Percentiles rank a stretch among this genome's conserved stretches.
Conservation (phyloP, 2,888 invertebrate species). For the Caenorhabditis macrosperma region DNA sequence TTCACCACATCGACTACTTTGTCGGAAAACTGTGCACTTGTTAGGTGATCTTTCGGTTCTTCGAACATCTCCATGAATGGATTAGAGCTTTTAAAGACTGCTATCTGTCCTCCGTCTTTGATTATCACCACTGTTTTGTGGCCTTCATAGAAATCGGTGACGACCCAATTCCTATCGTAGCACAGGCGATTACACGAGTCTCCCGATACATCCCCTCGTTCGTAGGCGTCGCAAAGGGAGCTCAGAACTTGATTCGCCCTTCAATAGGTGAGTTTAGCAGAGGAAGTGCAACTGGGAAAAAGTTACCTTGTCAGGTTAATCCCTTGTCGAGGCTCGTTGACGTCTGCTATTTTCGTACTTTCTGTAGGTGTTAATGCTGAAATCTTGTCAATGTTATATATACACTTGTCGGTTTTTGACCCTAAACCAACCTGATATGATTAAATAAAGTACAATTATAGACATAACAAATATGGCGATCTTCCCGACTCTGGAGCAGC, state of each 20-base stretch:
- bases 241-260: conserved; percentile 74
- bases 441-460: conserved; percentile 56
- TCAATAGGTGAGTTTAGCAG: conserved; percentile 30
- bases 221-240: conserved; percentile 71
- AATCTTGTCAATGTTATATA: neutral
- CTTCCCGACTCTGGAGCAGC: conserved; percentile 68
- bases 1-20: conserved; percentile 77
- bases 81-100: conserved; percentile 76
- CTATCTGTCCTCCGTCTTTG: conserved; percentile 73
- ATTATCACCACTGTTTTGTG: conserved; percentile 75
- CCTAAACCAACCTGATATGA: conserved; percentile 38
- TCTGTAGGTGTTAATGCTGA: conserved; percentile 43
- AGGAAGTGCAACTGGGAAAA: neutral
- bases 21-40: conserved; percentile 72
- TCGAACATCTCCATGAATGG: conserved; percentile 70
- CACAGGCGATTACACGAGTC: conserved; percentile 78
- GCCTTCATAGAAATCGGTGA: conserved; percentile 75
- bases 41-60: conserved; percentile 59
- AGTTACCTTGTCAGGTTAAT: conserved; percentile 53
- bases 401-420: neutral
- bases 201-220: conserved; percentile 70
- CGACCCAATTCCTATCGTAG: conserved; percentile 69
- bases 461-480: conserved; percentile 54
- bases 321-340: conserved; percentile 44
- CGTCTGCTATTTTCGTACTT: conserved; percentile 22